A percentile compares a stretch with the other conserved stretches of the same genome.
These are phyloP conservation scores for Pantelozetes paolii DNA, from an alignment of 2,888 invertebrate genomes.

Conservation along the genomic window DNA sequence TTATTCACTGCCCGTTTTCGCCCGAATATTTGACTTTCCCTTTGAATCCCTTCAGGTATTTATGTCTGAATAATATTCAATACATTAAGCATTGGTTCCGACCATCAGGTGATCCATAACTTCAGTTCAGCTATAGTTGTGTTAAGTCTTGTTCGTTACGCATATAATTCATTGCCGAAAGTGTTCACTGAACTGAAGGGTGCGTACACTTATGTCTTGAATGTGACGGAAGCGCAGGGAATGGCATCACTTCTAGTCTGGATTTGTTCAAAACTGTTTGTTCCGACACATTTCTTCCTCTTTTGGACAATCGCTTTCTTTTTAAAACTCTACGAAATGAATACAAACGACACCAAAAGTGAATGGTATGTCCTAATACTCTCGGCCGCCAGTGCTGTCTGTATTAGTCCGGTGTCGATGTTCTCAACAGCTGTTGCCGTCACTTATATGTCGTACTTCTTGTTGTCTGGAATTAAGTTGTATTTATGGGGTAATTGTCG, in stretches of 20 bases:
- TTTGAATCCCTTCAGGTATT: slow-evolving; percentile 49
- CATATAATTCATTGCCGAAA: slow-evolving; percentile 53
- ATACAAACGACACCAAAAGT: slow-evolving; percentile 49
- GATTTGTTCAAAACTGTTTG: slow-evolving; percentile 55
- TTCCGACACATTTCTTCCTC: slow-evolving; percentile 56
- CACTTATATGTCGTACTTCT: slow-evolving; percentile 54
- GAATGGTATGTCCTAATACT: slow-evolving; percentile 51
- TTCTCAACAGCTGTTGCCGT: slow-evolving; percentile 57
- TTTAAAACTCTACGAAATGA: slow-evolving; percentile 51
- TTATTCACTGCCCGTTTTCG: slow-evolving; percentile 56
- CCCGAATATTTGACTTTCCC: slow-evolving; percentile 55
- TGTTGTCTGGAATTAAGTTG: slow-evolving; percentile 54
- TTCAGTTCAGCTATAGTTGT: slow-evolving; percentile 54
- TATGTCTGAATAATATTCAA: background rate
- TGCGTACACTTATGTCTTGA: slow-evolving; percentile 49
- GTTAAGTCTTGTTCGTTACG: slow-evolving; percentile 53
- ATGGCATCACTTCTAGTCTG: slow-evolving; percentile 50
- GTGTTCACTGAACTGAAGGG: slow-evolving; percentile 52
- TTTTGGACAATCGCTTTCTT: slow-evolving; percentile 57
- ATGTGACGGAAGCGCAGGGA: slow-evolving; percentile 51
- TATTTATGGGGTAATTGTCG: slow-evolving; percentile 52
- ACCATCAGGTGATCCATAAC: slow-evolving; percentile 53
- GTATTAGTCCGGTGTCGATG: slow-evolving; percentile 57
- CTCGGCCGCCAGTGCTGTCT: slow-evolving; percentile 51
- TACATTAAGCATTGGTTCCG: background rate